Conservation (phyloP, 2,113 vertebrate species). For the Thymallus thymallus region DNA sequence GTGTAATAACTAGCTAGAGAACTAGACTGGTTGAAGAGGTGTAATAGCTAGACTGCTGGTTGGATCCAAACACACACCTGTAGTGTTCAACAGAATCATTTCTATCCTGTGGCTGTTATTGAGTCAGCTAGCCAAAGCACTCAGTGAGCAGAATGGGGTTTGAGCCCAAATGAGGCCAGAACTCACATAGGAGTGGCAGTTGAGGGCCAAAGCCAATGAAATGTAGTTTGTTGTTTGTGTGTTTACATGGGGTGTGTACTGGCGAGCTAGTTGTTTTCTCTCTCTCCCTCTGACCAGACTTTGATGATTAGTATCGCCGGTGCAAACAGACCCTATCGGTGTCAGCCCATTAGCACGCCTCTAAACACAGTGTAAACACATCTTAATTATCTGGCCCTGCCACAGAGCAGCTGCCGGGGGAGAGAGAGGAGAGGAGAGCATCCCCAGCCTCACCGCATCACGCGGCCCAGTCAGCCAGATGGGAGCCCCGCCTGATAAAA, state of each 20-base stretch:
- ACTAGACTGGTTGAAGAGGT: no score
- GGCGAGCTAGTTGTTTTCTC: not conserved
- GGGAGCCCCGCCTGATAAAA: constrained; percentile 79
- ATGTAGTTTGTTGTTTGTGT: not conserved
- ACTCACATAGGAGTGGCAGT: not conserved
- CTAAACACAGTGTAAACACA: constrained; percentile 98
- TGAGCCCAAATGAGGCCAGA: not conserved
- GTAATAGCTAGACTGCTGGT: not conserved
- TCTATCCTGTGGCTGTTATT: not conserved
- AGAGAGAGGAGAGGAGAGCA: not conserved
- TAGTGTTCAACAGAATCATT: not conserved
- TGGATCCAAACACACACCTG: not conserved
- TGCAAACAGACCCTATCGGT: constrained; percentile 99
- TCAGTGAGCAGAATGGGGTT: not conserved
- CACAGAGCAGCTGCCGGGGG: constrained; percentile 79
- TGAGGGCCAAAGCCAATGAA: not conserved
- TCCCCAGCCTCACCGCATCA: not conserved
- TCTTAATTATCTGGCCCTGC: constrained; percentile 98
- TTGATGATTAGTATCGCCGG: constrained; percentile 98
- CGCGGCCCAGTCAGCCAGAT: constrained; percentile 62
- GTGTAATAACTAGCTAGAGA: no score
- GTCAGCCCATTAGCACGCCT: constrained; percentile 98
- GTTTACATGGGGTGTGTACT: not conserved
- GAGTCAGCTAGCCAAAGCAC: no score
- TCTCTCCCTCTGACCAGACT: constrained; percentile 68